Base-by-base conservation (phyloP, 1,140 invertebrate species). In the Drosophila littoralis region DNA sequence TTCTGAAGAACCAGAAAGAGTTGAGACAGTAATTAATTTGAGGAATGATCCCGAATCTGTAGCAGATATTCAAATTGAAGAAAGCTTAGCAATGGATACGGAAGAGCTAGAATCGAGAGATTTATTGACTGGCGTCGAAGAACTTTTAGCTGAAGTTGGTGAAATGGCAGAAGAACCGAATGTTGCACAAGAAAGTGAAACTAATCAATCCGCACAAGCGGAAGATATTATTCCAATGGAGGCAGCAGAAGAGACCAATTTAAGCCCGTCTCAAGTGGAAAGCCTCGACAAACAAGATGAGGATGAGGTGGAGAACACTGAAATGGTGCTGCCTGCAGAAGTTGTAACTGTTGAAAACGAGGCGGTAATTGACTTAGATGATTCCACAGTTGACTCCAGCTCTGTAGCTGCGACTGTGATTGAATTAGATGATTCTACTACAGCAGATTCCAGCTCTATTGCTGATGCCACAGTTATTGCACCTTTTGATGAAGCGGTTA, bases 401-500 rank as follows among this genome's bases (percentile, higher is more conserved):
- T 33, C 35, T 15, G 22, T 10, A 52, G 32, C 28, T 52, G 36
- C 15, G 4, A 10, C 54, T 10, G 35, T 40, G 10, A 57, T 57
- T 28, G 54, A 57, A 28, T 15, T 57, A 15, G 36, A 57, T 7
- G 54, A 57, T 28, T 42, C 54, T 10, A 22, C 54, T 10, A 22
- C 36, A 40, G 36, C 13, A 12, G 35, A 57, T 1, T 57, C 10
- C 6, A 28, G 10, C 17, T 54, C 33, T 9, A 9, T 33, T 3
- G 28, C 48, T 7, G 50, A 33, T 33, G 45, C 8, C 22, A 5
- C 1, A 1, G 12, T 33, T 4, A 22, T 48, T 36, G 33, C 12
- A 36, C 12, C n/a, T 13, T 1, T 13, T 1, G 36, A 64, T n/a
- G 36, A 52, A 13, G 28, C 12, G 8, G 22, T 52, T 1, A 52